A percentile compares a stretch with the other conserved stretches of the same genome.
Conservation (phyloP, 2,113 vertebrate genomes). For the Lonchura striata region DNA sequence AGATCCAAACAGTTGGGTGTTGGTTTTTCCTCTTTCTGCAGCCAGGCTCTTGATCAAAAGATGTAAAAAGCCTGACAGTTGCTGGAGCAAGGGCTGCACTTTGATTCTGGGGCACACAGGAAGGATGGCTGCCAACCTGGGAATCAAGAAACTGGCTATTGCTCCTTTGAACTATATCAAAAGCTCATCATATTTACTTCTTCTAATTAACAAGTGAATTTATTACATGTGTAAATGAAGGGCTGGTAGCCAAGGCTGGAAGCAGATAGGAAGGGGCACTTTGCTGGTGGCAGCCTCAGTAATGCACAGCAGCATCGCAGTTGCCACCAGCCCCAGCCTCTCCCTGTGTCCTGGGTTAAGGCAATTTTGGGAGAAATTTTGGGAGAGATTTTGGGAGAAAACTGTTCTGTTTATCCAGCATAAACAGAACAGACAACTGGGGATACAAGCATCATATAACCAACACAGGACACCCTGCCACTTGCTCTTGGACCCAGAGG, state of each 20-base stretch:
- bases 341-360: background rate
- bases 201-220: constrained; percentile 19
- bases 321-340: background rate
- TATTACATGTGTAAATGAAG: background rate
- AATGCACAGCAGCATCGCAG: rapidly evolving
- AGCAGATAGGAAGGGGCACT: background rate
- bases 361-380: background rate
- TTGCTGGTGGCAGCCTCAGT: background rate
- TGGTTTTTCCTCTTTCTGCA: constrained; percentile 21
- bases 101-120: background rate
- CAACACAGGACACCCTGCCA: background rate
- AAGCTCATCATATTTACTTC: constrained; percentile 29
- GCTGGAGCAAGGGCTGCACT: background rate
- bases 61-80: constrained; percentile 8
- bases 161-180: constrained; percentile 41
- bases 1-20: constrained; percentile 36
- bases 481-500: background rate
- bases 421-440: background rate
- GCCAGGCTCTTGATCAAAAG: constrained; percentile 47
- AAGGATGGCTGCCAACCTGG: constrained; percentile 11
- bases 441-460: background rate
- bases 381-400: background rate
- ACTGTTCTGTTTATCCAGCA: background rate
- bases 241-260: background rate
- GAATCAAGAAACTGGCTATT: constrained; percentile 16